Percentiles rank a stretch among this genome's conserved stretches.
Evolutionary conservation across 2,113 vertebrate genomes (phyloP).

Genomic region (Phaetusa simplex): DNA sequence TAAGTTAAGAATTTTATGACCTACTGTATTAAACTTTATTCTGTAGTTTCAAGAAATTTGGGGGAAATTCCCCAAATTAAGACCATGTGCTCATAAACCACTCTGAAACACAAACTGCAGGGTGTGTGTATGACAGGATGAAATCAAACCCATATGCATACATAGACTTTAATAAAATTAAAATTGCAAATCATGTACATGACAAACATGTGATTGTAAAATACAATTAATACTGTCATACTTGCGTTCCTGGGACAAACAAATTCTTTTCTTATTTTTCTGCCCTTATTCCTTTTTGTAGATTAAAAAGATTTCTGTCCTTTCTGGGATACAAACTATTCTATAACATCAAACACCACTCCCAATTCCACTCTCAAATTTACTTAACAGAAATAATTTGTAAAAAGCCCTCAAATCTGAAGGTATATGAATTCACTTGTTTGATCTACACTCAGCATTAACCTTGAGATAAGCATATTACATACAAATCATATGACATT

Average conservation of each 20-base stretch:
- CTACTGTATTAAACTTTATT: neutral
- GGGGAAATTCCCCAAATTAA: constrained; percentile 35
- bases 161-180: constrained; percentile 8
- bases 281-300: neutral
- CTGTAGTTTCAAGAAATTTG: neutral
- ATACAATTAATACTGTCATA: neutral
- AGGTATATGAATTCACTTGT: neutral
- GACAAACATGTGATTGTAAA: constrained; percentile 37
- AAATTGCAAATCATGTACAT: constrained; percentile 51
- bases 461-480: neutral
- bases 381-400: neutral
- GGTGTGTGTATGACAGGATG: neutral
- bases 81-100: constrained; percentile 40
- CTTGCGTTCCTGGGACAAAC: neutral
- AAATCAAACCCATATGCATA: constrained; percentile 49
- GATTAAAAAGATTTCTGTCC: neutral
- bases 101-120: neutral
- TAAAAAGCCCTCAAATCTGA: neutral
- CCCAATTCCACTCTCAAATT: neutral
- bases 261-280: neutral
- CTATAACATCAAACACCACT: neutral
- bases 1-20: constrained; percentile 9
- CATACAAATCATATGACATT: rapidly evolving
- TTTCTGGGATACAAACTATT: neutral
- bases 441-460: neutral